phyloP scores from a whole-genome alignment of 2,888 invertebrate genomes.

The Scaptomyza flava region DNA sequence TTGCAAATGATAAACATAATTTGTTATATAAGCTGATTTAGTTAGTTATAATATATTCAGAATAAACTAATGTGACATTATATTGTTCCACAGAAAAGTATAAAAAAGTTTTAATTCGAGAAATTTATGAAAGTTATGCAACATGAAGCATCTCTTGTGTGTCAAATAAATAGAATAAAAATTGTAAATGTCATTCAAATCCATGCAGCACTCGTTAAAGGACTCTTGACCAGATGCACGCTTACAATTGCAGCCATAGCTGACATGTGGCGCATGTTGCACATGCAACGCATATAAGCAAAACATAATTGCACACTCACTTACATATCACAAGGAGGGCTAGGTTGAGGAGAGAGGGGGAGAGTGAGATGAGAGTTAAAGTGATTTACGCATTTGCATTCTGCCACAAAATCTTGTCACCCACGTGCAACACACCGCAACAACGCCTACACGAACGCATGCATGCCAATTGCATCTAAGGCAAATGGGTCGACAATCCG shows the following conservation, averaged over 20 bases:
- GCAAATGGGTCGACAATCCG: slow-evolving; percentile 33
- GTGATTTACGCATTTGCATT: slow-evolving; percentile 49
- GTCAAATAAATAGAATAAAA: not conserved
- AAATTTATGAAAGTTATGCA: no score
- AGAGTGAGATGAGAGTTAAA: slow-evolving; percentile 25
- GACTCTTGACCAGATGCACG: not conserved
- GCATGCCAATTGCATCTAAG: slow-evolving; percentile 36
- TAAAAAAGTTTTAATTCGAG: not conserved
- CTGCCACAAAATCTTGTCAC: slow-evolving; percentile 52
- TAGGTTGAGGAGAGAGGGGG: not conserved
- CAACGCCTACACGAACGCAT: slow-evolving; percentile 28
- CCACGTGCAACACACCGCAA: slow-evolving; percentile 29
- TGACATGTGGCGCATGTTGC: slow-evolving; percentile 17
- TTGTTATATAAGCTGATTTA: not conserved
- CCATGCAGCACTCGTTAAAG: not conserved
- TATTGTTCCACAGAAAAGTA: not conserved
- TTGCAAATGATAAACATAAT: slow-evolving; percentile 8
- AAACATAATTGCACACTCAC: slow-evolving; percentile 16
- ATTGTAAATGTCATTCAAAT: not conserved
- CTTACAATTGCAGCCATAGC: not conserved
- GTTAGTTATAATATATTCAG: no score
- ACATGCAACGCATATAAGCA: slow-evolving; percentile 44
- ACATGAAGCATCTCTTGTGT: not conserved
- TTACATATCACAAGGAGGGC: slow-evolving; percentile 2
- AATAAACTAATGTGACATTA: not conserved